Base-by-base conservation (phyloP, 2,888 invertebrate genomes). In the Acronicta aceris region DNA sequence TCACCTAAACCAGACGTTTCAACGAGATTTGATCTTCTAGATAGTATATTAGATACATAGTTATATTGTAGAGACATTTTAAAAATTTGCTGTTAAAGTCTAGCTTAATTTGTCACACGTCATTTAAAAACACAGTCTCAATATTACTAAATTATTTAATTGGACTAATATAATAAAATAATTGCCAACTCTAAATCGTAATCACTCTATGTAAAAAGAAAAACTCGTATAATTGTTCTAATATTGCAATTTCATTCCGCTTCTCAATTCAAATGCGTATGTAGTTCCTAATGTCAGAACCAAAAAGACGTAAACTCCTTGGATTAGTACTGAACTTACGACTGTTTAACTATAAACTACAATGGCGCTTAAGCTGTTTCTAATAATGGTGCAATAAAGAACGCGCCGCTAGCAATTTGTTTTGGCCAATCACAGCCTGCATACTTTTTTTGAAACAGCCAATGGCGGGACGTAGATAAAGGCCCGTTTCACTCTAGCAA, bases 391-490 rank as follows among this genome's bases (percentile, higher is more conserved):
- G 71, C 79, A 81, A 88, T 89, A 90, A 91, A 92, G 87, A 89
- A 89, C 88, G 82, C 84, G 82, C 90, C 93, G 91, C 90, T 86
- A 88, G 91, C 95, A 95, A 95, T 95, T 95, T 95, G 92, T 92
- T 92, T 91, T 86, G 84, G 85, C 95, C 95, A 95, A 95, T 95
- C 91, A 89, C 89, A 86, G 81, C 89, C 87, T 84, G 84, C 85
- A 85, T 86, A 83, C 81, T 90, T 91, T 93, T 93, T 93, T 93
- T 86, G 81, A 89, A 91, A 89, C 92, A 89, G 77, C 95, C 95
- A 95, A 95, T 95, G 84, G 92, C 87, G 87, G 89, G 84, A 87
- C 86, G 85, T 87, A 90, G 91, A 95, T 95, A 95, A 92, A 86
- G 80, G 88, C 88, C 84, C 77, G 86, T 86, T 91, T 87, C 87